phyloP scores from a whole-genome alignment of 1,140 invertebrate genomes.

The Druon quercuslanigerum region DNA sequence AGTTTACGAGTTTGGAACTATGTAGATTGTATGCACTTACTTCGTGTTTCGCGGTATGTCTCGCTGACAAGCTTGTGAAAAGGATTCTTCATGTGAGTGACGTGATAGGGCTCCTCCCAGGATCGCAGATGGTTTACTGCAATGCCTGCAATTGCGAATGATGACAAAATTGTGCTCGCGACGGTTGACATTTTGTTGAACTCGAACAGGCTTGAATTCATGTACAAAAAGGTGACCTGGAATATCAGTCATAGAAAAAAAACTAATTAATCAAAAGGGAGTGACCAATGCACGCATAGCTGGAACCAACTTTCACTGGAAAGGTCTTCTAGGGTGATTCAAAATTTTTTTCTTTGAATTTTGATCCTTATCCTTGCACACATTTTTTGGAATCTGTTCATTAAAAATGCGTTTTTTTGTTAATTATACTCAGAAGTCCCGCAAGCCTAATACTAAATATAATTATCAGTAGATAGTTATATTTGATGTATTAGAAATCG shows the following conservation, averaged over 20 bases:
- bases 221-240: conserved; percentile 85
- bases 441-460: too few species aligned
- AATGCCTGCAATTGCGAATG: conserved; percentile 82
- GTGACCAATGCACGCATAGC: too few species aligned
- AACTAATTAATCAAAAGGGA: too few species aligned
- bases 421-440: too few species aligned
- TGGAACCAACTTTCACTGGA: too few species aligned
- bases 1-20: neutral
- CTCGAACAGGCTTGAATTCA: conserved; percentile 82
- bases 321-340: too few species aligned
- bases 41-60: conserved; percentile 86
- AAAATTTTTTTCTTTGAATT: too few species aligned
- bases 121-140: conserved; percentile 79
- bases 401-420: too few species aligned
- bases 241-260: conserved; percentile 13
- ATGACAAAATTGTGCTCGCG: conserved; percentile 83
- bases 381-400: too few species aligned
- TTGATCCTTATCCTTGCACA: too few species aligned
- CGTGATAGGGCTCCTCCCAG: conserved; percentile 86
- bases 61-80: conserved; percentile 86
- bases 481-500: too few species aligned
- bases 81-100: conserved; percentile 82
- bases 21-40: conserved; percentile 77
- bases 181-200: conserved; percentile 79
- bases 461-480: too few species aligned